Base-by-base conservation (phyloP, 2,113 vertebrate genomes). In the Archilochus colubris region DNA sequence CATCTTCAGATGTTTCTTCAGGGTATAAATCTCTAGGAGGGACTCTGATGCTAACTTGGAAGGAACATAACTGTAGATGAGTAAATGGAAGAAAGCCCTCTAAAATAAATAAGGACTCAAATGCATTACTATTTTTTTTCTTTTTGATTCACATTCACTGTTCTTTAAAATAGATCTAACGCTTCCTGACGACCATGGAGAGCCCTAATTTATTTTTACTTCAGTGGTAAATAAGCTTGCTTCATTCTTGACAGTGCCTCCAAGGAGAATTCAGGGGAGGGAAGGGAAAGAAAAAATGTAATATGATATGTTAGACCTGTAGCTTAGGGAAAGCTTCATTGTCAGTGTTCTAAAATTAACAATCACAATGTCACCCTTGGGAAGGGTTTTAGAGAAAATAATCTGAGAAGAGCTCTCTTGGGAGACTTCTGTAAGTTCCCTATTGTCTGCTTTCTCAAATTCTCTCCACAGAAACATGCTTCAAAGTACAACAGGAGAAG, bases 331-430 rank as follows among this genome's bases (percentile, higher is more conserved):
- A 95, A 78, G 15, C 5, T 64, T 92, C 53, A n/a, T 12, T 91
- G 66, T 53, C 28, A 44, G 1, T 64, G 28, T 84, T 87, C 28
- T 82, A 82, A 89, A 94, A 72, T 91, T 87, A 91, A 33, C 38
- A 74, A 38, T 72, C 66, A 55, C 19, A 53, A 16, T 31, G 64
- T 79, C 40, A 50, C 66, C 16, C 77, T 76, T 72, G 44, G 57
- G 73, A 70, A 78, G 38, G 22, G 25, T 72, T 94, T 84, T 68
- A 82, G 33, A 76, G 82, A 88, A 93, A 89, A 86, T 82, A 82
- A 72, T 40, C 31, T 27, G 28, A 66, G 74, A 76, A 89, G 28
- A 91, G 44, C 12, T 75, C 69, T 82, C 62, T 46, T 2, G 1
- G 15, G 69, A 88, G 25, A 53, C 9, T 72, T 84, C 43, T 36